Evolutionary conservation across 2,113 vertebrate genomes (phyloP).

Genomic region (Geothlypis trichas): DNA sequence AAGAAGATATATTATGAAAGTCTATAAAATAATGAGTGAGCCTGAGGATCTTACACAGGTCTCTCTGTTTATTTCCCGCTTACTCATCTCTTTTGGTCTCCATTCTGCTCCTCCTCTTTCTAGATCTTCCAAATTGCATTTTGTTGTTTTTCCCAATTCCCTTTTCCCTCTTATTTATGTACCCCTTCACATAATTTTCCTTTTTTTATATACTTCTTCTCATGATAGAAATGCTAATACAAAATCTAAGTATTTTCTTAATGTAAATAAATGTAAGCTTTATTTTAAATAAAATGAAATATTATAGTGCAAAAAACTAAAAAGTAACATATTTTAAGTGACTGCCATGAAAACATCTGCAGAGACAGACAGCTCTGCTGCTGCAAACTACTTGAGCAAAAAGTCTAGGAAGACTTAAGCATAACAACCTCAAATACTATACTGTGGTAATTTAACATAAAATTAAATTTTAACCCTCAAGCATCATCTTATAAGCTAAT

Average conservation of each 20-base stretch:
- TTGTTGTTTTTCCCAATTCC: neutral
- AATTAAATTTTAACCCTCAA: slow-evolving; percentile 50
- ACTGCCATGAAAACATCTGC: neutral
- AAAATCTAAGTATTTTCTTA: neutral
- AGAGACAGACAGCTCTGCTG: neutral
- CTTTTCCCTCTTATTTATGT: neutral
- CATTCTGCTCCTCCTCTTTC: slow-evolving; percentile 8
- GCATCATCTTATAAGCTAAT: slow-evolving; percentile 40
- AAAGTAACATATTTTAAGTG: neutral
- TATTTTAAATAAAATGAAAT: neutral
- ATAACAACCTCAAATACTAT: neutral
- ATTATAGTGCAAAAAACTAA: neutral
- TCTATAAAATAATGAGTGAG: slow-evolving; percentile 45
- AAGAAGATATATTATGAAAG: neutral
- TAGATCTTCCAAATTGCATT: neutral
- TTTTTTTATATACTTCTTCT: neutral
- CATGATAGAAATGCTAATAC: neutral
- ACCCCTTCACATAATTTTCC: neutral
- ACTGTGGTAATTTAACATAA: slow-evolving; percentile 5
- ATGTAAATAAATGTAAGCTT: neutral
- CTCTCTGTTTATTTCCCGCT: slow-evolving; percentile 21
- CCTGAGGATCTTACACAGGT: neutral
- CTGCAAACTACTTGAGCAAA: slow-evolving; percentile 15
- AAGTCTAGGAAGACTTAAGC: neutral
- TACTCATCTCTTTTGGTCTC: neutral